These are phyloP conservation scores for Recurvirostra avosetta DNA, from an alignment of 2,113 vertebrate species.

Conservation along the genomic window DNA sequence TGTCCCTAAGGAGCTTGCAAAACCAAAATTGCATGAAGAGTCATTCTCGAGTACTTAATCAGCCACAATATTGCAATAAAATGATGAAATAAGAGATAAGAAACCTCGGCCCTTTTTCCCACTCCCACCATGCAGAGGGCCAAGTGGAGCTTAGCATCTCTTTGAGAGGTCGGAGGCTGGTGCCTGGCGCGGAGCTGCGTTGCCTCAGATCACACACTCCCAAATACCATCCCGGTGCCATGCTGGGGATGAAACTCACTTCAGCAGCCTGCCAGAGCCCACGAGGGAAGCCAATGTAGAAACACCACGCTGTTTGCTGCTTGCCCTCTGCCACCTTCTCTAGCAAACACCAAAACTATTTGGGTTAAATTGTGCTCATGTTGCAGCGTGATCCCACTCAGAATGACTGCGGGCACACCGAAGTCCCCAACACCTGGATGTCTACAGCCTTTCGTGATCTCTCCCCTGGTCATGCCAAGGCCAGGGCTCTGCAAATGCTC, in stretches of 20 bases:
- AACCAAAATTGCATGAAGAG: conserved; percentile 35
- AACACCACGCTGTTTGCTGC: not conserved
- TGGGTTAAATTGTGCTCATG: not conserved
- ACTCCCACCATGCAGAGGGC: not conserved
- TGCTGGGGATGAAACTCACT: rapidly evolving
- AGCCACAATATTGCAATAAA: conserved; percentile 48
- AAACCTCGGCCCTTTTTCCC: not conserved
- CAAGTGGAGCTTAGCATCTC: conserved; percentile 2
- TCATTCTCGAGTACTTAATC: conserved; percentile 45
- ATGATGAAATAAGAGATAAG: conserved; percentile 58
- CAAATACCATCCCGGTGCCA: not conserved
- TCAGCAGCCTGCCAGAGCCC: not conserved
- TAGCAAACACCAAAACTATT: not conserved
- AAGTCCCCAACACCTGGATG: not conserved
- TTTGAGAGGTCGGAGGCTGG: not conserved
- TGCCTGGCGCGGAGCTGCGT: not conserved
- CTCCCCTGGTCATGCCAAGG: not conserved
- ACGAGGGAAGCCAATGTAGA: not conserved
- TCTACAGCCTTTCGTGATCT: not conserved
- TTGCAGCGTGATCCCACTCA: rapidly evolving
- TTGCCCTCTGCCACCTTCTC: not conserved
- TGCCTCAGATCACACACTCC: not conserved
- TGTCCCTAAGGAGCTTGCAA: conserved; percentile 43
- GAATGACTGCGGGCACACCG: not conserved
- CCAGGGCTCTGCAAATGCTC: not conserved